Percentiles rank a stretch among this genome's conserved stretches.
Conservation (phyloP, 1,140 invertebrate species). For the Drosophila seguyi region DNA sequence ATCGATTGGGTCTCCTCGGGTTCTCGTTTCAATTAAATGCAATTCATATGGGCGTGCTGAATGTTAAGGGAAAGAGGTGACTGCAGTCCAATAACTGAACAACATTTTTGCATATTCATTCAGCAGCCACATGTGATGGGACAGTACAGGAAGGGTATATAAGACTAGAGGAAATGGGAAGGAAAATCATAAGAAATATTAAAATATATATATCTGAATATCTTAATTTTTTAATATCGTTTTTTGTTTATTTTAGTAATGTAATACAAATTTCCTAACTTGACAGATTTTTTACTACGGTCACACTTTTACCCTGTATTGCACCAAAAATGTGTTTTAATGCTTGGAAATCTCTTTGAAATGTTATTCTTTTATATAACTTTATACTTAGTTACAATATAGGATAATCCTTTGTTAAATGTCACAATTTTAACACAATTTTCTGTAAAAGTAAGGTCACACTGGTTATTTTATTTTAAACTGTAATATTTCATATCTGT, state of each 20-base stretch:
- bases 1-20: conserved; percentile 50
- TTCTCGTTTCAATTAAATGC: conserved; percentile 62
- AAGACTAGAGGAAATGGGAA: background rate
- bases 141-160: background rate
- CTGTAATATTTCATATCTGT: background rate
- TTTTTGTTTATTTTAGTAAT: background rate
- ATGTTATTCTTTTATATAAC: background rate
- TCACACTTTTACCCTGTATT: background rate
- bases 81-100: conserved; percentile 9
- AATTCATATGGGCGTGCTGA: conserved; percentile 32
- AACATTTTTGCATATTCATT: conserved; percentile 31
- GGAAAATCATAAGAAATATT: background rate
- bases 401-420: background rate
- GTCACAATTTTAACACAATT: rapidly evolving
- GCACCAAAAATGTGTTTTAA: background rate
- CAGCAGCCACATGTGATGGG: background rate
- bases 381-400: background rate
- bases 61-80: background rate
- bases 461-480: background rate
- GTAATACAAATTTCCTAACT: background rate
- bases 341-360: background rate
- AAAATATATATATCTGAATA: background rate
- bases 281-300: background rate
- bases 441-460: background rate
- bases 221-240: no score